Evolutionary conservation across 2,888 invertebrate genomes (phyloP).

Genomic region (Caenorhabditis sp.): DNA sequence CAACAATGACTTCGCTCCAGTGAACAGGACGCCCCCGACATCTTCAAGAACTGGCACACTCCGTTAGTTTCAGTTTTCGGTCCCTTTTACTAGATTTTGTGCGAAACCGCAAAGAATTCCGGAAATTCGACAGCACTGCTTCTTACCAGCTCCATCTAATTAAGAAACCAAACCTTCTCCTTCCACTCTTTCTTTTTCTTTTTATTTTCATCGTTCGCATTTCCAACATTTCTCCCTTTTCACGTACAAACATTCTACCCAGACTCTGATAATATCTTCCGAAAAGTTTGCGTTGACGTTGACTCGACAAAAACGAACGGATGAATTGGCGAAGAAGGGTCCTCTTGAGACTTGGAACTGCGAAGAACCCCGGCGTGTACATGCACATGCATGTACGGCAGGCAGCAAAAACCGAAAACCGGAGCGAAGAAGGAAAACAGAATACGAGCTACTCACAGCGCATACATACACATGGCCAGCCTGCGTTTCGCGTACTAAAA

Average conservation of each 20-base stretch:
- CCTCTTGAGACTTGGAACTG: conserved; percentile 18
- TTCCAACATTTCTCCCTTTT: neutral
- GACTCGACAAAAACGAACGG: conserved; percentile 8
- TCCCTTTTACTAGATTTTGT: neutral
- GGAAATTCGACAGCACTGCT: neutral
- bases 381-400: neutral
- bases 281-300: neutral
- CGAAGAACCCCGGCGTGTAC: neutral
- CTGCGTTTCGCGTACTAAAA: conserved; percentile 15
- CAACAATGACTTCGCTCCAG: conserved; percentile 30
- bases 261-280: neutral
- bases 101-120: neutral
- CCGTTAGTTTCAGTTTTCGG: conserved; percentile 25
- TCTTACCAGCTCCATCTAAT: neutral
- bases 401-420: neutral
- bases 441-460: conserved; percentile 24
- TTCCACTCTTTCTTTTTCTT: neutral
- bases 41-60: conserved; percentile 36
- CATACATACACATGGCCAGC: too few relatives aligned
- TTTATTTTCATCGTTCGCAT: neutral
- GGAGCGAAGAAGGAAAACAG: conserved; percentile 2
- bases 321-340: neutral
- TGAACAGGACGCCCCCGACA: conserved; percentile 14
- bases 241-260: neutral
- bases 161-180: conserved; percentile 2